These are phyloP conservation scores for Nesogale talazaci DNA, from an alignment of 2,113 vertebrate genomes.

Conservation along the genomic window DNA sequence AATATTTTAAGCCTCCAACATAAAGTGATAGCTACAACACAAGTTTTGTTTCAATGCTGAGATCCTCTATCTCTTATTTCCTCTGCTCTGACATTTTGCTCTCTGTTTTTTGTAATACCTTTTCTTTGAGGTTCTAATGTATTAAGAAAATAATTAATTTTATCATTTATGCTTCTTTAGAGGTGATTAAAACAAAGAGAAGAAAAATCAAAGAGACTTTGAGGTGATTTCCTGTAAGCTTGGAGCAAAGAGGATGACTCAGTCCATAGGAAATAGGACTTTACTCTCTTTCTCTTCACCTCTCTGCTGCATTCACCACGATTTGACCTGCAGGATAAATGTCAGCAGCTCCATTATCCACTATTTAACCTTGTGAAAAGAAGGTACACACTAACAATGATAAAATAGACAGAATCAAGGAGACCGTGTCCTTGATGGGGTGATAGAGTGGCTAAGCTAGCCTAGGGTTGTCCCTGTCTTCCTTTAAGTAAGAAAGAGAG, in stretches of 20 bases:
- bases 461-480: not conserved
- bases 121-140: not conserved
- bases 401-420: not conserved
- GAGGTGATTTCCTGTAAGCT: not conserved
- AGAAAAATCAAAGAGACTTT: not conserved
- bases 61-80: not conserved
- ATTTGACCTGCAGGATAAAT: slow-evolving; percentile 50
- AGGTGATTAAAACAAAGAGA: not conserved
- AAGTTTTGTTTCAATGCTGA: not conserved
- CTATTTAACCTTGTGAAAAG: slow-evolving; percentile 44
- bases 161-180: not conserved
- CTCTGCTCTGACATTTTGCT: not conserved
- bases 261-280: not conserved
- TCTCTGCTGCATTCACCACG: not conserved
- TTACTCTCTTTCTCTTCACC: not conserved
- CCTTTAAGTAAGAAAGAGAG: not conserved
- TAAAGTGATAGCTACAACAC: not conserved
- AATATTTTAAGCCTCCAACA: not conserved
- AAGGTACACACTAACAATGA: not conserved
- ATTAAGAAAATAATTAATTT: not conserved
- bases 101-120: not conserved
- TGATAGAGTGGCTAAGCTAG: not conserved
- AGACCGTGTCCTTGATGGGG: not conserved
- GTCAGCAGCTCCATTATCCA: slow-evolving; percentile 12
- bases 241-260: not conserved